Base-by-base conservation (phyloP, 30 jellyfish, hydroid and myxozoan genomes). In the Sanderia malayensis region DNA sequence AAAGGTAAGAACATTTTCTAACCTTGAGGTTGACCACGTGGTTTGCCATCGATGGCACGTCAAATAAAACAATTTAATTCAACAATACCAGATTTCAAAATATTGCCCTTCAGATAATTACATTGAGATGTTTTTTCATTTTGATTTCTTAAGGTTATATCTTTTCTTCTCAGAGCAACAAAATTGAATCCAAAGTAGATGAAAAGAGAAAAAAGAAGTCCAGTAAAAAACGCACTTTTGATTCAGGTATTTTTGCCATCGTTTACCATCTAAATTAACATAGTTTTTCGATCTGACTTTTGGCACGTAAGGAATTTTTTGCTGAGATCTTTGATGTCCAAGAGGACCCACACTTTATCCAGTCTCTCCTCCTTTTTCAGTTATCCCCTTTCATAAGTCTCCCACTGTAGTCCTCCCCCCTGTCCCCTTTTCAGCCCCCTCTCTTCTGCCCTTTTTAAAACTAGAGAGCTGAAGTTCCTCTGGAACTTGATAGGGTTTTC, bases 151-250 rank as follows among this genome's bases (percentile, higher is more conserved):
- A 41, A 41, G 15, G 15, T 41, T 8, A 41, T 15, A 6, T 41
- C 15, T 41, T 8, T 41, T 41, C 8, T 41, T 41, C 15, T 8
- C 15, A 41, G 55, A 41, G 15, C 15, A 15, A 41, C 15, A 41
- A 41, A 41, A 15, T 6, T 15, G 15, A 41, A 9, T 1, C 81
- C 8, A 53, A n/a, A 15, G n/a, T n/a, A n/a, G n/a, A n/a, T n/a
- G n/a, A n/a, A n/a, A n/a, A n/a, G n/a, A 73, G 58, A 33, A 41
- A 41, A 22, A 73, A 73, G 55, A 73, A 73, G 23, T 15, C 71
- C n/a, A 61, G 67, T 57, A 73, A 73, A 61, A 73, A 73, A 45
- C 55, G 85, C 31, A 59, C 85, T 15, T 45, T 73, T 0, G 85
- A 73, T 73, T 73, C 85, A 53, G 85, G 85, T 73, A 18, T 23